A percentile compares a stretch with the other conserved stretches of the same genome.
These are phyloP conservation scores for Polyploca ridens DNA, from an alignment of 2,888 invertebrate genomes.

Conservation along the genomic window DNA sequence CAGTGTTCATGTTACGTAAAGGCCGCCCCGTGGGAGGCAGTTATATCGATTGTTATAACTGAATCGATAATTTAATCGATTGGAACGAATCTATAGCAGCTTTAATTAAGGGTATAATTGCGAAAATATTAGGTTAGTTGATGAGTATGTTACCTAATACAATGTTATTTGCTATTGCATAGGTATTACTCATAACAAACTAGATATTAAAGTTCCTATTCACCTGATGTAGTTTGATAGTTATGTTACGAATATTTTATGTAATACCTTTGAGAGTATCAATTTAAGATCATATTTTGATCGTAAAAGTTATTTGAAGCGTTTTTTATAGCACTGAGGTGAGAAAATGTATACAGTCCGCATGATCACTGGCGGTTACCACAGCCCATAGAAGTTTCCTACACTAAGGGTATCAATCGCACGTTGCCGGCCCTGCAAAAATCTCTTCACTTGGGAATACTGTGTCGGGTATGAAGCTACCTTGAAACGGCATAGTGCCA, in stretches of 20 bases:
- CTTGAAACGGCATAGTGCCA: too few relatives aligned
- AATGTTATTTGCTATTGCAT: background rate
- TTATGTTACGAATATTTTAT: background rate
- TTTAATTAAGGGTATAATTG: slow-evolving; percentile 34
- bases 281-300: too few relatives aligned
- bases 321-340: too few relatives aligned
- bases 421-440: too few relatives aligned
- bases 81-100: slow-evolving; percentile 50
- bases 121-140: slow-evolving; percentile 11
- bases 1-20: slow-evolving; percentile 50
- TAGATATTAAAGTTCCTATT: background rate
- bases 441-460: too few relatives aligned
- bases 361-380: too few relatives aligned
- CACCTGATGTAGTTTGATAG: background rate
- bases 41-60: slow-evolving; percentile 40
- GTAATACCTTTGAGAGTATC: background rate
- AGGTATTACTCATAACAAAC: background rate
- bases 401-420: too few relatives aligned
- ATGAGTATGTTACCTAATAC: background rate
- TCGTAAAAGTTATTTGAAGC: too few relatives aligned
- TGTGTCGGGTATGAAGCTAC: too few relatives aligned
- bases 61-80: slow-evolving; percentile 43
- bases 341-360: too few relatives aligned
- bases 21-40: slow-evolving; percentile 38
- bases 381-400: too few relatives aligned